These are phyloP conservation scores for Chlorodrepanis virens DNA, from an alignment of 2,113 vertebrate species.

Conservation along the genomic window DNA sequence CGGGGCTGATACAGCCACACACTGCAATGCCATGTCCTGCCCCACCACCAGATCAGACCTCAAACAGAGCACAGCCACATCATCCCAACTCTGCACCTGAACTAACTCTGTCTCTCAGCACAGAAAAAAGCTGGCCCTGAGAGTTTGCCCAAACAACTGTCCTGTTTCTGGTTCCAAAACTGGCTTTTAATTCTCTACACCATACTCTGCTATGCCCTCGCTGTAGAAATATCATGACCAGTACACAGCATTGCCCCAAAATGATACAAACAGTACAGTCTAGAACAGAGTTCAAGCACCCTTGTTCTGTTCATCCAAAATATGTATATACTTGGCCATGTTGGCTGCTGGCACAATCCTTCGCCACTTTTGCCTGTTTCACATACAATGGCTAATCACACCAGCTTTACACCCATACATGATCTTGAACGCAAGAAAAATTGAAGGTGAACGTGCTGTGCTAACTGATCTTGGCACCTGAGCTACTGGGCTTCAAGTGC, in stretches of 20 bases:
- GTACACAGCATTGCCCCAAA: neutral
- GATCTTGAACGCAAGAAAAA: neutral
- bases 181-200: neutral
- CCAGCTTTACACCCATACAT: neutral
- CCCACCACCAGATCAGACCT: neutral
- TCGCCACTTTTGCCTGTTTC: neutral
- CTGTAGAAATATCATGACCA: neutral
- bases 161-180: neutral
- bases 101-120: neutral
- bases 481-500: neutral
- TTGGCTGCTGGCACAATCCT: neutral
- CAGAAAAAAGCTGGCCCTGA: neutral
- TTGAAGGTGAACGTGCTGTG: accelerated
- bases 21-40: neutral
- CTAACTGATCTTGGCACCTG: neutral
- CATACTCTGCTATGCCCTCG: accelerated
- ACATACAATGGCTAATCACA: neutral
- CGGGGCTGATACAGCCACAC: neutral
- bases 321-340: neutral
- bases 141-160: neutral
- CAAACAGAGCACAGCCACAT: neutral
- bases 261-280: neutral
- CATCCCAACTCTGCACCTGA: neutral
- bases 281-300: neutral
- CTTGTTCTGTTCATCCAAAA: neutral